Base-by-base conservation (phyloP, 2,888 invertebrate genomes). In the Drosophila falleni region DNA sequence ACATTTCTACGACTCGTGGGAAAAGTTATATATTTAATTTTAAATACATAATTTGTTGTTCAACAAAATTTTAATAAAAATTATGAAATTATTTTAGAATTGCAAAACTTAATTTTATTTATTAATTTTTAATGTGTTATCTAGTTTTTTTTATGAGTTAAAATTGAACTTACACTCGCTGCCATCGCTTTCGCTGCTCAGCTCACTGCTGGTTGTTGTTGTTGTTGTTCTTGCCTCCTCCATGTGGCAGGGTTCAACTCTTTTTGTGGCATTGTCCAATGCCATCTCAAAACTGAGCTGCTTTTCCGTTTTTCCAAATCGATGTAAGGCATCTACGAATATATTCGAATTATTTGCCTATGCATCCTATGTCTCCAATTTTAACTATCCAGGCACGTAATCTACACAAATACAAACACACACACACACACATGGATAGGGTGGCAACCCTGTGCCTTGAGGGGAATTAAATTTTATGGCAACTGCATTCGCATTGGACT, bases 401-500 rank as follows among this genome's bases (percentile, higher is more conserved):
- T 71, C 42, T 42, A 19, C 23, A 19, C 55, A 35, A 11, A 19
- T 2, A 44, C 23, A 55, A 23, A 55, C 33, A 44, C 10, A 31
- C 2, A 42, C 9, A 42, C 13, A 54, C 13, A 35, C 9, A 42
- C 13, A 54, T 8, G 23, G n/a, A 50, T 35, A 35, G 19, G 33
- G 11, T 46, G 47, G 33, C 58, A 58, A 35, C 33, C 50, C 50
- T 37, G 11, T 26, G 33, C 41, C 53, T 35, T 15, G 15, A 8
- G 61, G 53, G 56, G 87, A 87, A 82, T 82, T 89, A 67, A 87
- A 87, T 89, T 82, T 89, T 78, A 82, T 87, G 62, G 89, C 81
- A 82, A 87, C 81, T 82, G 81, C 81, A 81, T 61, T 80, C 67
- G 80, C 87, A 54, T 31, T 59, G 13, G 44, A n/a, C 79, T 74